Base-by-base conservation (phyloP, 2,888 invertebrate species). In the Smittia sp. region DNA sequence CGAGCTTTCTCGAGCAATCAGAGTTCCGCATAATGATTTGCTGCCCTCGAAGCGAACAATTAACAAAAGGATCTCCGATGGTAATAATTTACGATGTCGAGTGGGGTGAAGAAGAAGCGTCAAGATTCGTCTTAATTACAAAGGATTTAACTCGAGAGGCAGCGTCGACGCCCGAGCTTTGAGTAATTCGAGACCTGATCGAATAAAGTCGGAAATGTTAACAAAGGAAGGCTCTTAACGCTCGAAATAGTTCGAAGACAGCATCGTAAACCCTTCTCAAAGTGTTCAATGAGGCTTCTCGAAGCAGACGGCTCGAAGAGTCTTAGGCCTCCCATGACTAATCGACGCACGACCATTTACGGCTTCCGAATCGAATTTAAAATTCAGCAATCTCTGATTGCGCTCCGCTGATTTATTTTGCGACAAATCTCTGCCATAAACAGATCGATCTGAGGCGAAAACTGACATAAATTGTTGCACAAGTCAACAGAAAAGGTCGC, bases 401-500 rank as follows among this genome's bases (percentile, higher is more conserved):
- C 46, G 46, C 46, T 46, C 46, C 46, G 46, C 4, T 32, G 46
- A n/a, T 46, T 46, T 32, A 32, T 32, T 46, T 46, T 46, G 46
- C 46, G 13, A 46, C 46, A 46, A 46, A n/a, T 46, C 2, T 15
- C 46, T n/a, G 11, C 46, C 46, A 46, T 46, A 15, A 46, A 46
- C 13, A n/a, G 46, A 46, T n/a, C n/a, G n/a, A n/a, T 46, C 15
- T n/a, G 13, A 46, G 46, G 46, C 15, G 46, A 46, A 58, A 58
- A 58, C 6, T 11, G 24, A 58, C 58, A 58, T 58, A 24, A 58
- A 58, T 22, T 11, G 18, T 24, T n/a, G 32, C 70, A 22, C 70
- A 41, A 6, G n/a, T 54, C 32, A 70, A 58, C 58, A 58, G 32
- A 70, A 70, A 70, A 70, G 70, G 58, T 70, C 70, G 18, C 32